phyloP scores from a whole-genome alignment of 1,140 invertebrate species.

The Anoplolepis gracilipes region DNA sequence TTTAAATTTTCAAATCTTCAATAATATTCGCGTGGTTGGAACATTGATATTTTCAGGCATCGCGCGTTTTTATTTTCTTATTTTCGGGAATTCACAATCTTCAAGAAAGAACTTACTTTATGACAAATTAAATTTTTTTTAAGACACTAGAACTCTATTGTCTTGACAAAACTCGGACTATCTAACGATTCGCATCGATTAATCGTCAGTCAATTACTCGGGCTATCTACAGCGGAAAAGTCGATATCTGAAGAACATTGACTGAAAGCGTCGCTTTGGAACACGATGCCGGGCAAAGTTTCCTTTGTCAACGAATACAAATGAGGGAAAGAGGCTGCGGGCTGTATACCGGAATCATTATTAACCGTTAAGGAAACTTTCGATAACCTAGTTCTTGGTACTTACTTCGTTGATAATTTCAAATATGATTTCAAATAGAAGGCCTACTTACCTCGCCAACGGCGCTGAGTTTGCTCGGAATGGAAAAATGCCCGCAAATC shows the following conservation, averaged over 20 bases:
- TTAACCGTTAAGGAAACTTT: constrained; percentile 35
- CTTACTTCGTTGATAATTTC: constrained; percentile 18
- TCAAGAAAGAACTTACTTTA: background rate
- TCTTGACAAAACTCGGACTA: background rate
- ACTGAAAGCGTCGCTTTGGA: constrained; percentile 21
- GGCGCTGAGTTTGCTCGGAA: background rate
- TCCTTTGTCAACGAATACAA: constrained; percentile 49
- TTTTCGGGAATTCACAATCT: background rate
- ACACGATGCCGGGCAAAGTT: constrained; percentile 25
- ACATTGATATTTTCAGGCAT: background rate
- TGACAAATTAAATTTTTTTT: background rate
- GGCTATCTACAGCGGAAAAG: background rate
- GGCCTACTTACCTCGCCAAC: background rate
- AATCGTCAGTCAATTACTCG: constrained; percentile 36
- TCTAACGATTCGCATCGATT: background rate
- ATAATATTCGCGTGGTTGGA: background rate
- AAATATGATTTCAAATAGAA: constrained; percentile 30
- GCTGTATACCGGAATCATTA: constrained; percentile 31
- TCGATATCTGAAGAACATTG: constrained; percentile 46
- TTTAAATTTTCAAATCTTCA: background rate
- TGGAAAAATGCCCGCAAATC: background rate
- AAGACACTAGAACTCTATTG: background rate
- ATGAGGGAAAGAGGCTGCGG: constrained; percentile 41
- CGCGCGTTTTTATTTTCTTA: background rate
- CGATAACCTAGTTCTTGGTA: constrained; percentile 41